Conservation (phyloP, 2,888 invertebrate species). For the Melinaea menophilus region DNA sequence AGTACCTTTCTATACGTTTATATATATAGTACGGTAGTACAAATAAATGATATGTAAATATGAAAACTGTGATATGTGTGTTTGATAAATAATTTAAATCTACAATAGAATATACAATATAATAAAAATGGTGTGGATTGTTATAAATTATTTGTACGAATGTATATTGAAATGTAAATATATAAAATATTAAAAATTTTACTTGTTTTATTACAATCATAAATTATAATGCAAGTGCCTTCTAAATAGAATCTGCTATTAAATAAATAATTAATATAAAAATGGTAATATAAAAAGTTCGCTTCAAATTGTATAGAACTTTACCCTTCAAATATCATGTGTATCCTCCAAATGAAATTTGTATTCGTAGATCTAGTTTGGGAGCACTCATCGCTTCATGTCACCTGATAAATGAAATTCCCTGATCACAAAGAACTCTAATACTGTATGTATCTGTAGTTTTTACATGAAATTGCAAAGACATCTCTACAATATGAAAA, state of each 20-base stretch:
- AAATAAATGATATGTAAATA: slow-evolving; percentile 6
- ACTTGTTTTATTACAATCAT: neutral
- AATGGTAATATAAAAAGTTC: no score
- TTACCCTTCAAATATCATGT: slow-evolving; percentile 30
- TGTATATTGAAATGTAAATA: slow-evolving; percentile 25
- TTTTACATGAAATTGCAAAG: no score
- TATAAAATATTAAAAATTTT: slow-evolving; percentile 18
- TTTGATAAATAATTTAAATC: slow-evolving; percentile 9
- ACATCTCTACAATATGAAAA: no score
- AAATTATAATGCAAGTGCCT: no score
- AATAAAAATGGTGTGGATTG: slow-evolving; percentile 21
- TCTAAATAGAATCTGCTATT: no score
- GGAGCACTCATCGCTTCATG: slow-evolving; percentile 47
- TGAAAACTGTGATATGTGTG: slow-evolving; percentile 6
- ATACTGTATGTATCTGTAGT: neutral
- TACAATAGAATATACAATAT: slow-evolving; percentile 6
- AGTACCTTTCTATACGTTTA: neutral
- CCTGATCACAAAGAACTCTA: slow-evolving; percentile 14
- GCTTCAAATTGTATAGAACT: no score
- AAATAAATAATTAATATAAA: no score
- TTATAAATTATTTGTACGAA: slow-evolving; percentile 29
- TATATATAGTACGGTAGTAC: neutral
- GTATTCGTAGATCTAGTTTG: slow-evolving; percentile 47
- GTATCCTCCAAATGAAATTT: slow-evolving; percentile 55
- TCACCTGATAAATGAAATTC: slow-evolving; percentile 55